Percentiles rank a stretch among this genome's conserved stretches.
Evolutionary conservation across 2,888 invertebrate genomes (phyloP).

Genomic region (Uloborus plumipes): DNA sequence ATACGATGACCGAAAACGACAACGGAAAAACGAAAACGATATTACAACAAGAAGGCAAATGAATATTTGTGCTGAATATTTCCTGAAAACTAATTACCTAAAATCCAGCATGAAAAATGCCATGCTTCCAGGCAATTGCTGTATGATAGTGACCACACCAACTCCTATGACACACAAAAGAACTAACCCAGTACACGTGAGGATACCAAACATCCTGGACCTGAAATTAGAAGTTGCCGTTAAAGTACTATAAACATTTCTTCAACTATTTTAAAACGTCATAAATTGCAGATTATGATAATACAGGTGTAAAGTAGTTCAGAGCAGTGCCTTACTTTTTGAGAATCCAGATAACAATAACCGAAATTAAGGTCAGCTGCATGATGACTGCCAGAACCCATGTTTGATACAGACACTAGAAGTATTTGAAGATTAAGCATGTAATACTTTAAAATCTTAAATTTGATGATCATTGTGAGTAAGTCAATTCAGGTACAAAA

Average conservation of each 20-base stretch:
- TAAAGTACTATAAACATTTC: not conserved
- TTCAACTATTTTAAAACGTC: no score
- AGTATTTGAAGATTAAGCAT: not conserved
- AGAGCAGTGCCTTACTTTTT: slow-evolving; percentile 38
- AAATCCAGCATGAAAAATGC: slow-evolving; percentile 51
- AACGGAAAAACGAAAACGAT: no score
- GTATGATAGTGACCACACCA: slow-evolving; percentile 28
- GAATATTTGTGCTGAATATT: no score
- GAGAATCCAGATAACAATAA: slow-evolving; percentile 16
- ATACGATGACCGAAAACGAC: no score
- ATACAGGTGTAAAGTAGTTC: no score
- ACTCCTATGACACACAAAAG: slow-evolving; percentile 37
- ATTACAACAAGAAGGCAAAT: no score
- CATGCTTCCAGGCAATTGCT: slow-evolving; percentile 41
- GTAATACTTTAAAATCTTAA: no score
- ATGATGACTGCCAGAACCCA: slow-evolving; percentile 50
- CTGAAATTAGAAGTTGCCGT: not conserved
- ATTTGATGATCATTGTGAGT: no score
- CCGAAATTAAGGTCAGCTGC: slow-evolving; percentile 33
- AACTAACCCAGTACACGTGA: slow-evolving; percentile 17
- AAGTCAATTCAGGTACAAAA: no score
- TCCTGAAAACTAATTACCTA: slow-evolving; percentile 19
- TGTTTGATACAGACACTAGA: slow-evolving; percentile 55
- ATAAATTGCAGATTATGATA: no score
- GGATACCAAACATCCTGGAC: slow-evolving; percentile 24